phyloP scores from a whole-genome alignment of 2,888 invertebrate genomes.

The Phyto melanocephala region DNA sequence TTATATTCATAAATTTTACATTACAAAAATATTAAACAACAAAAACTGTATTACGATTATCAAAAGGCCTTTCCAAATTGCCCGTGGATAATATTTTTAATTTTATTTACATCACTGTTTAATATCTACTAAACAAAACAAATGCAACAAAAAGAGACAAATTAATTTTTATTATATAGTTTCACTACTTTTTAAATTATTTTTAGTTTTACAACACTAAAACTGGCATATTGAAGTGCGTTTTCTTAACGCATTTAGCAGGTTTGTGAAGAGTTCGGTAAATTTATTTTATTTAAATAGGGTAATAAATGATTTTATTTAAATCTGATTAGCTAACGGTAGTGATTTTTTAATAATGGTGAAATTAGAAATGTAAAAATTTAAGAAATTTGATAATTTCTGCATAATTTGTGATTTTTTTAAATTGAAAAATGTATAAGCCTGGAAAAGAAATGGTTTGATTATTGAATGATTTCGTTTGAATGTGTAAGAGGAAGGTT shows the following conservation, averaged over 20 bases:
- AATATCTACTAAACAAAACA: background rate
- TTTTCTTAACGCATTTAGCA: slow-evolving; percentile 76
- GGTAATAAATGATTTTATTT: slow-evolving; percentile 31
- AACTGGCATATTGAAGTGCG: slow-evolving; percentile 74
- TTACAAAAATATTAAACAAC: no score
- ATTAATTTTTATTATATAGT: background rate
- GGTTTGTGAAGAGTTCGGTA: slow-evolving; percentile 66
- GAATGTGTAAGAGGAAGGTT: no score
- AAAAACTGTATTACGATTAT: no score
- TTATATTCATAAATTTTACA: no score
- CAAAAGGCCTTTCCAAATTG: background rate
- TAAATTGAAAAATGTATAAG: no score
- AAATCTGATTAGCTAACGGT: no score
- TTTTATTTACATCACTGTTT: background rate
- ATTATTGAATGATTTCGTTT: no score
- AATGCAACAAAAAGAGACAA: slow-evolving; percentile 13
- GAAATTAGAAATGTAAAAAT: no score
- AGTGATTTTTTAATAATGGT: no score
- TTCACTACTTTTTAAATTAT: background rate
- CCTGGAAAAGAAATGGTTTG: no score
- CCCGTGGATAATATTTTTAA: background rate
- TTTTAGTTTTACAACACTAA: slow-evolving; percentile 53
- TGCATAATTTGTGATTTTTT: no score
- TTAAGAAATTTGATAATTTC: no score
- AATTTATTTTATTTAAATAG: slow-evolving; percentile 44